Conservation (phyloP, 2,888 invertebrate genomes). For the Alitta virens region DNA sequence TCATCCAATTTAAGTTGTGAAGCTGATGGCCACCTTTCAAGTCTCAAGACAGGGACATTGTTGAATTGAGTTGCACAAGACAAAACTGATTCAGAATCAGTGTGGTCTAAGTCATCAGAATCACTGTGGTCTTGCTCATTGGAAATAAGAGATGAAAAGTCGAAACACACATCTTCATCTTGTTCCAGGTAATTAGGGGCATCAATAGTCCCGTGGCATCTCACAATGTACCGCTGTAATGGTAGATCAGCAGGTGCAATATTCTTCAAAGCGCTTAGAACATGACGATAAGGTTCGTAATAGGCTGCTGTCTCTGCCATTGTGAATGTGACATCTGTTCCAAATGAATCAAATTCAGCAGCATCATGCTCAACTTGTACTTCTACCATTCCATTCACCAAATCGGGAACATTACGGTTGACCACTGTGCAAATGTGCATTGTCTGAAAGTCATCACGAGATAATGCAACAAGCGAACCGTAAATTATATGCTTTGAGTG, state of each 20-base stretch:
- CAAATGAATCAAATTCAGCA: constrained; percentile 1
- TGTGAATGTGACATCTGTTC: constrained; percentile 39
- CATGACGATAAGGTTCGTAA: constrained; percentile 79
- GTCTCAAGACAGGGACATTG: too few relatives aligned
- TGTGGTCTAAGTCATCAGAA: too few relatives aligned
- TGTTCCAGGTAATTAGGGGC: constrained; percentile 56
- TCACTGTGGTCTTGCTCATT: too few relatives aligned
- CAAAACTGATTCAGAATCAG: too few relatives aligned
- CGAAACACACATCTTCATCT: background rate
- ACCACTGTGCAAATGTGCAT: constrained; percentile 68
- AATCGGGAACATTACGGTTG: constrained; percentile 49
- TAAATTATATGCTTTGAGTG: constrained; percentile 66
- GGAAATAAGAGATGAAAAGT: background rate
- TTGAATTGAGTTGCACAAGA: too few relatives aligned
- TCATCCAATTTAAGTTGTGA: constrained; percentile 38
- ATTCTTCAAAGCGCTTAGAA: constrained; percentile 68
- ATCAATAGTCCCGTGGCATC: constrained; percentile 51
- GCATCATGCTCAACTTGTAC: constrained; percentile 33
- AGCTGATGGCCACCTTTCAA: constrained; percentile 38
- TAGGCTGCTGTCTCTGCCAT: constrained; percentile 79
- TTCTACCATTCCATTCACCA: constrained; percentile 38
- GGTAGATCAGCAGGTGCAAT: constrained; percentile 65
- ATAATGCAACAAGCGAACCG: constrained; percentile 74
- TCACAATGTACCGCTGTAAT: constrained; percentile 69
- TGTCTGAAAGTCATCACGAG: constrained; percentile 68